Conservation (phyloP, 2,888 invertebrate species). For the Leptopilina drosophilae region DNA sequence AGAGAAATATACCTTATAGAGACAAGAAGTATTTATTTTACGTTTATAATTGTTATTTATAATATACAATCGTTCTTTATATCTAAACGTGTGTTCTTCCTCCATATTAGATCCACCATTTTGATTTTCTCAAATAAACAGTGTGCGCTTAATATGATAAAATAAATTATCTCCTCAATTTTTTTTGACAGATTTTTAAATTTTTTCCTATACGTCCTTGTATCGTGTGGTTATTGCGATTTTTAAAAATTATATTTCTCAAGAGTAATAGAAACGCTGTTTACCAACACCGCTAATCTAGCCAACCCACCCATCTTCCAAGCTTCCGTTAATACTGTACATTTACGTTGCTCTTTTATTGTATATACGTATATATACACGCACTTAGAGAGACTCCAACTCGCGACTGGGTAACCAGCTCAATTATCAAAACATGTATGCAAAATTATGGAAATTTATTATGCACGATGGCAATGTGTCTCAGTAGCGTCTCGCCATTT, state of each 20-base stretch:
- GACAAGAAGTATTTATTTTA: no score
- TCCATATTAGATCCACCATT: no score
- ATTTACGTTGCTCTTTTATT: background rate
- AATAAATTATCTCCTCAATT: background rate
- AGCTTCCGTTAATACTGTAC: background rate
- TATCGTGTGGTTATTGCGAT: constrained; percentile 1
- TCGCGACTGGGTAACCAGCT: constrained; percentile 55
- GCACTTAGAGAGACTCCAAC: background rate
- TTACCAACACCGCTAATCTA: constrained; percentile 29
- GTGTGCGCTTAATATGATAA: no score
- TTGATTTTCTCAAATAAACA: no score
- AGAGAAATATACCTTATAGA: no score
- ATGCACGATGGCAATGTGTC: constrained; percentile 67
- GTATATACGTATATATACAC: background rate
- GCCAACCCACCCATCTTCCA: constrained; percentile 11
- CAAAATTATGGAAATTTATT: constrained; percentile 75
- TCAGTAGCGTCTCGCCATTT: constrained; percentile 60
- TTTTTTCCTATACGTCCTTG: background rate
- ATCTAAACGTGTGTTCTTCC: no score
- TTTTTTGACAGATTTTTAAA: background rate
- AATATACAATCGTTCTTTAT: no score
- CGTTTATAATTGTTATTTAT: no score
- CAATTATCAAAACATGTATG: constrained; percentile 75
- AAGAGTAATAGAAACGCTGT: constrained; percentile 23
- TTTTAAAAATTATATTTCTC: background rate